phyloP scores from a whole-genome alignment of 2,797 vertebrate genomes.

The Lepilemur septentrionalis region DNA sequence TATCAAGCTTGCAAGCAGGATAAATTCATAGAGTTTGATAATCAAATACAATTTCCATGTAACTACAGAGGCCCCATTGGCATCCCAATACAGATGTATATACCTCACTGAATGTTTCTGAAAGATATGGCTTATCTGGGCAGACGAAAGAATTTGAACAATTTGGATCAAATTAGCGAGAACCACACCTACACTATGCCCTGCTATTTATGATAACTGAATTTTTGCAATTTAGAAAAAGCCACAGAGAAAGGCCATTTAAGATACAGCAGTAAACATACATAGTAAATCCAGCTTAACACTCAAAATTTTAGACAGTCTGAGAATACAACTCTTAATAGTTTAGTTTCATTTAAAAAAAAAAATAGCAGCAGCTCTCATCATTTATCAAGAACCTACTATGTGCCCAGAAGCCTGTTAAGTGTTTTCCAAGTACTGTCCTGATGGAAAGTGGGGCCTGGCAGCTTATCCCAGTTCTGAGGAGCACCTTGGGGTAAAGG shows the following conservation, averaged over 20 bases:
- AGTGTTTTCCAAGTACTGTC: not conserved
- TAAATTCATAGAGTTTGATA: not conserved
- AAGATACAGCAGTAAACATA: not conserved
- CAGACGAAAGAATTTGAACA: conserved; percentile 31
- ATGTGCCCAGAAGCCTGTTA: not conserved
- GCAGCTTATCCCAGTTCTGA: too few species aligned
- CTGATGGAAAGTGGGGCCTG: not conserved
- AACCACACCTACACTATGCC: not conserved
- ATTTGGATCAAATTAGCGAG: conserved; percentile 46
- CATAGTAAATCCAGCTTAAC: not conserved
- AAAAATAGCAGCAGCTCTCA: not conserved
- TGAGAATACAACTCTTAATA: not conserved
- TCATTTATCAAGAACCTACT: not conserved
- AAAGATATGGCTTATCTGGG: conserved; percentile 54
- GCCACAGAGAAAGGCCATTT: not conserved
- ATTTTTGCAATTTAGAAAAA: conserved; percentile 44
- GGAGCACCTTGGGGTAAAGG: not conserved
- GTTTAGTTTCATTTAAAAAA: not conserved
- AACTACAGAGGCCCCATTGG: not conserved
- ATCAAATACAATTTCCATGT: not conserved
- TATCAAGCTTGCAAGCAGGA: not conserved
- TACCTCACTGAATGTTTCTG: not conserved
- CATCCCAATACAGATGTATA: fast-evolving
- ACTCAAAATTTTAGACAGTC: not conserved
- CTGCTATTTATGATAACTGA: conserved; percentile 24